Evolutionary conservation across 2,888 invertebrate species (phyloP), one percentile per base, ranked within the genome.

Genomic region (Marronus borbonicus): DNA sequence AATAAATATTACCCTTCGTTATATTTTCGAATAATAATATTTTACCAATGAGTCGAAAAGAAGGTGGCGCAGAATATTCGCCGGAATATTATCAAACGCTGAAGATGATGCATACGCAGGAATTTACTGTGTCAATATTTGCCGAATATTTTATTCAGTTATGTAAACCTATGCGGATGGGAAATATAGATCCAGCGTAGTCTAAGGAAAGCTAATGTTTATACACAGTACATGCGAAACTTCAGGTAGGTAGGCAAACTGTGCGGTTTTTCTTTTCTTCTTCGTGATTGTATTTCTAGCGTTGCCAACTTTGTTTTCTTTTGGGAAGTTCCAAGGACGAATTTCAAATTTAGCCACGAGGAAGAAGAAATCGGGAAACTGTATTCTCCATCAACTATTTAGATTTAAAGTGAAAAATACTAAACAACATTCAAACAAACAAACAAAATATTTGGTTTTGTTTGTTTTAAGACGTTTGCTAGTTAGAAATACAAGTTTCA

Each of bases 151-250:
- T 70, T 77, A 77, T 77, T 77, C 77, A 77, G 69, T 64, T 77
- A 77, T 77, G 77, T 77, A 77, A 77, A 77, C 77, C 52, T 52
- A 60, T 78, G 80, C 78, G 78, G 68, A 79, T 78, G 69, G 55
- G 58, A 77, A 76, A 80, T 79, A 77, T 64, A 80, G 78, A 80
- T 77, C 44, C 1, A 44, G 72, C 20, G 66, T n/a, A 49, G 66
- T 80, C 76, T 64, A 62, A 66, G 60, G 50, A 60, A 69, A 80
- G 78, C 78, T 78, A 79, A 81, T 79, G 81, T 80, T 80, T 80
- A 76, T 78, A 69, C 78, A 79, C 76, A 79, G 76, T 75, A 69
- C 44, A 72, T 52, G 68, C 72, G 36, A 28, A 36, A 58, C 58
- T 72, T 36, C 72, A 58, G 72, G 58, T 49, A 17, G n/a, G 31